Percentiles rank a stretch among this genome's conserved stretches.
Evolutionary conservation across 1,140 invertebrate species (phyloP).

Genomic region (Rhyzopertha dominica): DNA sequence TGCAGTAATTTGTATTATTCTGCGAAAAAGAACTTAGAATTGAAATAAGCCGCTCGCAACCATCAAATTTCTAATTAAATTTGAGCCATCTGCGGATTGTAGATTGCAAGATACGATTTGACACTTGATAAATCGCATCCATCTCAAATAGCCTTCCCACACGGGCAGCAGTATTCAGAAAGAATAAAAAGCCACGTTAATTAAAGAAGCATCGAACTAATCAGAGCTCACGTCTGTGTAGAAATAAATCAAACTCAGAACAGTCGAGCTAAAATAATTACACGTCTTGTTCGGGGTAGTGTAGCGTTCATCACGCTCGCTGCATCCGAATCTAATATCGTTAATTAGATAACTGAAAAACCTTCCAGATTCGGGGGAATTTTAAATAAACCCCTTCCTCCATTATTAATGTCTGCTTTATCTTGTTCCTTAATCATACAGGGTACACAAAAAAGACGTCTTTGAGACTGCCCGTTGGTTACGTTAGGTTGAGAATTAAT

Average conservation of each 20-base stretch:
- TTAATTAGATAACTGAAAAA: slow-evolving; percentile 45
- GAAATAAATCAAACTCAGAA: slow-evolving; percentile 44
- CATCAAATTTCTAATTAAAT: too few species aligned
- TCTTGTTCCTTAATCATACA: too few species aligned
- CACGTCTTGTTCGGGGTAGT: slow-evolving; percentile 41
- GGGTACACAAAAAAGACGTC: too few species aligned
- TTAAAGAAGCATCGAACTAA: slow-evolving; percentile 45
- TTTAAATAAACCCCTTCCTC: slow-evolving; percentile 27
- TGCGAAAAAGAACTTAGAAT: too few species aligned
- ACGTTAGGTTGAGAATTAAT: too few species aligned
- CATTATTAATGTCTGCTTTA: slow-evolving; percentile 22
- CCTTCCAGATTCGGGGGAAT: slow-evolving; percentile 33
- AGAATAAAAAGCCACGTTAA: slow-evolving; percentile 40
- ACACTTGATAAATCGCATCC: slow-evolving; percentile 31
- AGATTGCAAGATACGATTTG: slow-evolving; percentile 25
- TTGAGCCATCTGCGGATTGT: too few species aligned
- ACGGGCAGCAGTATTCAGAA: slow-evolving; percentile 25
- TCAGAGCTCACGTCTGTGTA: slow-evolving; percentile 44
- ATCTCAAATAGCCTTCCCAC: slow-evolving; percentile 31
- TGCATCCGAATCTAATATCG: slow-evolving; percentile 45
- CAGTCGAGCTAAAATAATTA: slow-evolving; percentile 44
- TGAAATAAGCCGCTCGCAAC: too few species aligned
- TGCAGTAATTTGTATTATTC: too few species aligned
- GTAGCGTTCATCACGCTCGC: slow-evolving; percentile 39
- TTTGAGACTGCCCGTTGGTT: too few species aligned